A percentile compares a stretch with the other conserved stretches of the same genome.
These are phyloP conservation scores for Ambastaia sidthimunki DNA, from an alignment of 2,797 vertebrate species.

Conservation along the genomic window DNA sequence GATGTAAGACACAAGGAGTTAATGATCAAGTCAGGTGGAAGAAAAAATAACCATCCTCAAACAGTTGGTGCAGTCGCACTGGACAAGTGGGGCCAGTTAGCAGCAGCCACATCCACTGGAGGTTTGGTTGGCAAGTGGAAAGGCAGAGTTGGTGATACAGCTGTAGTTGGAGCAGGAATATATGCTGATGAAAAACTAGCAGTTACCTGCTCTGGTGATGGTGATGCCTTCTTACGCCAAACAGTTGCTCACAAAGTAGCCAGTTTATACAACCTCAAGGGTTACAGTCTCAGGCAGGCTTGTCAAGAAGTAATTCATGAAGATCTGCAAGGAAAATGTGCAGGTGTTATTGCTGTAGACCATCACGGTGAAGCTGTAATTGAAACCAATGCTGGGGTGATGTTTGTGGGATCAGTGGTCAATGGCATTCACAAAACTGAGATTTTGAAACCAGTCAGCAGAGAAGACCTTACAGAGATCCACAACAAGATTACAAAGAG, in stretches of 20 bases:
- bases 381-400: constrained; percentile 78
- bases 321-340: constrained; percentile 71
- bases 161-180: constrained; percentile 80
- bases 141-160: constrained; percentile 81
- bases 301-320: constrained; percentile 77
- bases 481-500: constrained; percentile 72
- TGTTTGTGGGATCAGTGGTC: constrained; percentile 78
- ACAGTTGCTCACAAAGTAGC: constrained; percentile 81
- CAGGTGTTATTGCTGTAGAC: constrained; percentile 79
- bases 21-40: constrained; percentile 58
- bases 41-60: constrained; percentile 78
- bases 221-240: constrained; percentile 79
- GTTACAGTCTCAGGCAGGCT: constrained; percentile 73
- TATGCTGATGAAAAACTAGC: constrained; percentile 79
- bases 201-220: constrained; percentile 81
- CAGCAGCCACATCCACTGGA: constrained; percentile 81
- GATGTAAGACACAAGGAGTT: constrained; percentile 74
- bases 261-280: constrained; percentile 77
- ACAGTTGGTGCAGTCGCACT: constrained; percentile 82
- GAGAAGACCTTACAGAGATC: constrained; percentile 69
- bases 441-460: constrained; percentile 69
- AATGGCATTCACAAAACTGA: constrained; percentile 71
- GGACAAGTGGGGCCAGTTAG: constrained; percentile 70
- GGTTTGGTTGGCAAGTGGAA: constrained; percentile 80
- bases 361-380: constrained; percentile 72